Percentiles rank a stretch among this genome's conserved stretches.
Conservation (phyloP, 2,888 invertebrate genomes). For the Metacarcinus magister region DNA sequence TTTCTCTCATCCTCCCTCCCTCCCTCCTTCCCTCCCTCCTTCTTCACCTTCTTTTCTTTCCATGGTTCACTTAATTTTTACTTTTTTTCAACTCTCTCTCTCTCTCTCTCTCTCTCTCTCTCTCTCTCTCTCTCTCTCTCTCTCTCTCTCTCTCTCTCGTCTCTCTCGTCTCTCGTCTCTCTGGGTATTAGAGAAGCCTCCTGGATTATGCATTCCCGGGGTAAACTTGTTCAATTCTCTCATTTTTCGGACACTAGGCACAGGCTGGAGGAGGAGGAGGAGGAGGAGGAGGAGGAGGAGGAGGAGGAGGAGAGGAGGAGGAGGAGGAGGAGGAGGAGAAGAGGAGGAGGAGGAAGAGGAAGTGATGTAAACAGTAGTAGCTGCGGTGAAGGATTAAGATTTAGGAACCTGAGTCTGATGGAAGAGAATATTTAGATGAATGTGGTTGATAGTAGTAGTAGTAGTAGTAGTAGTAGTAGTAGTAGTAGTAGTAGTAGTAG, state of each 20-base stretch:
- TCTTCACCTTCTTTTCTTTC: neutral
- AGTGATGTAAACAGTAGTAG: neutral
- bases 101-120: slow-evolving; percentile 61
- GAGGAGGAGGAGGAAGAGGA: slow-evolving; percentile 29
- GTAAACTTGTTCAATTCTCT: neutral
- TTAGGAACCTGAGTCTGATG: neutral
- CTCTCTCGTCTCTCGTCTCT: slow-evolving; percentile 10
- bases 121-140: slow-evolving; percentile 64
- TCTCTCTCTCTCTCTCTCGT: slow-evolving; percentile 55
- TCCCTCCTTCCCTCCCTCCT: neutral
- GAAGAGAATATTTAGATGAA: neutral
- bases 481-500: neutral
- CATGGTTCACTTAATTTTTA: slow-evolving; percentile 1
- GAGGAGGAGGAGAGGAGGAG: neutral
- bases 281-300: neutral
- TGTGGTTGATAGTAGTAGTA: neutral
- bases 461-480: neutral
- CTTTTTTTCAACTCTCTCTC: neutral
- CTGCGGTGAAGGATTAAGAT: slow-evolving; percentile 26
- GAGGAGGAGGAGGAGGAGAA: neutral
- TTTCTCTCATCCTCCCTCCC: neutral
- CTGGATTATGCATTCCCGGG: neutral
- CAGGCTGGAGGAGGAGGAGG: neutral
- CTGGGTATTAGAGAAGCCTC: too few relatives aligned
- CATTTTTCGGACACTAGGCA: neutral